These are phyloP conservation scores for Chelonus formosanus DNA, from an alignment of 2,888 invertebrate species.

Conservation along the genomic window DNA sequence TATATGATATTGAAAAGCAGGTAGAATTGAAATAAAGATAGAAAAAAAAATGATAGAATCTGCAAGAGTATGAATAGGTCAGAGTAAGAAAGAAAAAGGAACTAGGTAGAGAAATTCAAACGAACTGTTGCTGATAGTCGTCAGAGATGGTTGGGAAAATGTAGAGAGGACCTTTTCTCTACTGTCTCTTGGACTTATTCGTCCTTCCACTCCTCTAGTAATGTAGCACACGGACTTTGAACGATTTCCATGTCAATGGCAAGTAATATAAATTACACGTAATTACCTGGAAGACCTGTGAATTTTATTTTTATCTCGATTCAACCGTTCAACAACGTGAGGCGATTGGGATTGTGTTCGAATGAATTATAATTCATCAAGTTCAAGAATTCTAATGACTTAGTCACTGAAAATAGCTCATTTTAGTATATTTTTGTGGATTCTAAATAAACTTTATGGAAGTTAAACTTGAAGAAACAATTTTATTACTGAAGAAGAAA, in stretches of 20 bases:
- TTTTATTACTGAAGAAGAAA: too few relatives aligned
- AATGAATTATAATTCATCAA: too few relatives aligned
- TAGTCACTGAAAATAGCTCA: too few relatives aligned
- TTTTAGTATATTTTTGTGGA: too few relatives aligned
- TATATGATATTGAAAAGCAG: background rate
- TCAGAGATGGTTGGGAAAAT: conserved; percentile 5
- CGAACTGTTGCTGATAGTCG: conserved; percentile 4
- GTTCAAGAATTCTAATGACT: too few relatives aligned
- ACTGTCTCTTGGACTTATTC: conserved; percentile 3
- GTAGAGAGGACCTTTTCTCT: too few relatives aligned
- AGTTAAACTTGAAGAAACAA: too few relatives aligned
- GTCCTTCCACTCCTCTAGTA: background rate
- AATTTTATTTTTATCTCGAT: conserved; percentile 59
- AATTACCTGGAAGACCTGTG: conserved; percentile 58
- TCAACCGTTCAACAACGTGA: conserved; percentile 45
- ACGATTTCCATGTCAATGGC: conserved; percentile 63
- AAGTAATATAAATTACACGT: conserved; percentile 65
- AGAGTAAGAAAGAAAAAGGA: background rate
- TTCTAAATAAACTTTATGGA: too few relatives aligned
- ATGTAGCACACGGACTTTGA: conserved; percentile 19
- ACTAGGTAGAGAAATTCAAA: background rate
- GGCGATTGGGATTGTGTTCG: conserved; percentile 1
- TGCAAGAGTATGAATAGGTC: background rate
- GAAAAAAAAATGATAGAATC: background rate
- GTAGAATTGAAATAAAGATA: conserved; percentile 2